A percentile compares a stretch with the other conserved stretches of the same genome.
Evolutionary conservation across 2,888 invertebrate species (phyloP).

Genomic region (Aleiodes leptofemur): DNA sequence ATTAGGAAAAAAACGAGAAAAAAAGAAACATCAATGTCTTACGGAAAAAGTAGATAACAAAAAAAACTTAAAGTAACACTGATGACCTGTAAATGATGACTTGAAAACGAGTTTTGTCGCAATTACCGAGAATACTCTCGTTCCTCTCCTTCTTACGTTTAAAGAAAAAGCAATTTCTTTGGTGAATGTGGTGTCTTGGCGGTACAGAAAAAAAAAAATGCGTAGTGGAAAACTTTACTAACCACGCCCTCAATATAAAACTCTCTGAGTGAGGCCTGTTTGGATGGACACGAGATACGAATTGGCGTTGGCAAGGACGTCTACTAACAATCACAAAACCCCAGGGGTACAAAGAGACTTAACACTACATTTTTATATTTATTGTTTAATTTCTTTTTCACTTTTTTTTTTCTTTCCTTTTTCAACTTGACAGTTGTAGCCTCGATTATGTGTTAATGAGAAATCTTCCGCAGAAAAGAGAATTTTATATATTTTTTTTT

Average conservation of each 20-base stretch:
- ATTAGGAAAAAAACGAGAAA: background rate
- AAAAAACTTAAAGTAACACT: constrained; percentile 43
- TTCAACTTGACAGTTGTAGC: background rate
- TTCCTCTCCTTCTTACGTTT: constrained; percentile 46
- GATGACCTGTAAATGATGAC: constrained; percentile 58
- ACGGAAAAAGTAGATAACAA: constrained; percentile 33
- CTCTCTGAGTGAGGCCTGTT: constrained; percentile 34
- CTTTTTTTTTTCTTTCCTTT: background rate
- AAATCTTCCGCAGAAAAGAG: too few species aligned
- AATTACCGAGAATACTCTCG: constrained; percentile 57
- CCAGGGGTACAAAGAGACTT: constrained; percentile 52
- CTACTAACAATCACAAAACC: constrained; percentile 58
- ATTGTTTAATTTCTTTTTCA: constrained; percentile 13
- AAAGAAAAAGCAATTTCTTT: constrained; percentile 49
- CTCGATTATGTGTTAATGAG: constrained; percentile 26
- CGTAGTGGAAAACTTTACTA: constrained; percentile 15
- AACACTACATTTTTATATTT: constrained; percentile 31
- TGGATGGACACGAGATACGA: constrained; percentile 66
- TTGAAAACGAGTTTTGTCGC: constrained; percentile 65
- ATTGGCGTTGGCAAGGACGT: constrained; percentile 71
- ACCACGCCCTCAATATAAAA: constrained; percentile 71
- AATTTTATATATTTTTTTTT: too few species aligned
- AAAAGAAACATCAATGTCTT: background rate
- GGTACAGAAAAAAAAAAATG: constrained; percentile 5
- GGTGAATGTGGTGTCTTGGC: constrained; percentile 31